phyloP scores from a whole-genome alignment of 2,797 vertebrate genomes.

The Eulemur mongoz region DNA sequence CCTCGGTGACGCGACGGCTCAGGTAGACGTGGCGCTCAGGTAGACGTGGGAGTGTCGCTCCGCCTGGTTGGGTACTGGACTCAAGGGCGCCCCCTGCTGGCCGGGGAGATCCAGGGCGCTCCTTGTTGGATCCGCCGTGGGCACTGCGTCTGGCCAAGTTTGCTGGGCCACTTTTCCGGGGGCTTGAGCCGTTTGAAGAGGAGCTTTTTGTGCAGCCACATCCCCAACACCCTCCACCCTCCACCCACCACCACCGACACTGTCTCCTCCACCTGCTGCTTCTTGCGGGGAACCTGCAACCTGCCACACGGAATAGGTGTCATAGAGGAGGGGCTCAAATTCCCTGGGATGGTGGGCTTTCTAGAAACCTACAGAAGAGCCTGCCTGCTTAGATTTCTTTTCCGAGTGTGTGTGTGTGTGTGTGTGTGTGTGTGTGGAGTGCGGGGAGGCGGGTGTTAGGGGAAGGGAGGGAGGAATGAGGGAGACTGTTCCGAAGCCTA shows the following conservation, averaged over 20 bases:
- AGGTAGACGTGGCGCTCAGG: neutral
- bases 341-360: neutral
- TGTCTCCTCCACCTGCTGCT: neutral
- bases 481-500: conserved; percentile 40
- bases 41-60: neutral
- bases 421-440: neutral
- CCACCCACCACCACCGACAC: neutral
- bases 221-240: neutral
- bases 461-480: neutral
- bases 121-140: neutral
- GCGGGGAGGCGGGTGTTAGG: neutral
- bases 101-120: neutral
- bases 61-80: neutral
- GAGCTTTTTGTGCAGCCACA: neutral
- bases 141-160: neutral
- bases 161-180: neutral
- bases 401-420: neutral
- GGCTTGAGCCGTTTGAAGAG: neutral
- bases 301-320: neutral
- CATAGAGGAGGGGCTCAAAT: neutral
- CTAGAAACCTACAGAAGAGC: neutral
- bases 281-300: neutral
- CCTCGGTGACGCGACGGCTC: neutral
- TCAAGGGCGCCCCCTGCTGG: neutral
- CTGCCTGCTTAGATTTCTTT: neutral